Percentiles rank a stretch among this genome's conserved stretches.
Conservation (phyloP, 2,888 invertebrate genomes). For the Eupeodes luniger region DNA sequence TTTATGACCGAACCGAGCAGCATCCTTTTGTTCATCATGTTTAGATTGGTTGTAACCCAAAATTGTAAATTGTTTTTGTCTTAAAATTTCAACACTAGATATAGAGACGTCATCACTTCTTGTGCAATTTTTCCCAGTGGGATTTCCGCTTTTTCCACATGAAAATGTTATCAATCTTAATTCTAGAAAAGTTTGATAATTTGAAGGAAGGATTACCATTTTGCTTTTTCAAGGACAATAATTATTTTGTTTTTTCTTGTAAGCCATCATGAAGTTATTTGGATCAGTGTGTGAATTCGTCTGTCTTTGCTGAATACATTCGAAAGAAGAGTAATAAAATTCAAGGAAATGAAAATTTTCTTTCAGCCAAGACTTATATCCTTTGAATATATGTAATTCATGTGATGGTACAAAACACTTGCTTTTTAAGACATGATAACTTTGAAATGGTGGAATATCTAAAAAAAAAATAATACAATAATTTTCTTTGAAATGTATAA, state of each 20-base stretch:
- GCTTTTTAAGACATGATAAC: no score
- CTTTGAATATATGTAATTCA: no score
- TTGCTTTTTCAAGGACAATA: slow-evolving; percentile 39
- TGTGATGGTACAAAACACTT: no score
- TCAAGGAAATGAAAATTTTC: no score
- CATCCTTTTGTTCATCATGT: slow-evolving; percentile 46
- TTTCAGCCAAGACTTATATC: no score
- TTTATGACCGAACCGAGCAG: slow-evolving; percentile 40
- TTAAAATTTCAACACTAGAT: slow-evolving; percentile 7
- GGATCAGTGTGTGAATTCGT: slow-evolving; percentile 1
- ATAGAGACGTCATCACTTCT: slow-evolving; percentile 4
- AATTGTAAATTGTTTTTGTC: slow-evolving; percentile 71
- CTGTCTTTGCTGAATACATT: neutral
- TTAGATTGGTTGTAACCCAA: slow-evolving; percentile 65
- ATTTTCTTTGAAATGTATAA: no score
- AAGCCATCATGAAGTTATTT: slow-evolving; percentile 9
- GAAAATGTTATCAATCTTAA: slow-evolving; percentile 50
- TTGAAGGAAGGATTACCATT: slow-evolving; percentile 35
- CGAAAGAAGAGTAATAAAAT: neutral
- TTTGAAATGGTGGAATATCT: no score
- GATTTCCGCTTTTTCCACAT: slow-evolving; percentile 25
- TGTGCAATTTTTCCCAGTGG: slow-evolving; percentile 30
- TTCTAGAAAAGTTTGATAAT: slow-evolving; percentile 40
- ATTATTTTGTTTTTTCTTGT: neutral
- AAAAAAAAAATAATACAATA: no score